Conservation (phyloP, 2,797 vertebrate genomes). For the Mus minutoides region DNA sequence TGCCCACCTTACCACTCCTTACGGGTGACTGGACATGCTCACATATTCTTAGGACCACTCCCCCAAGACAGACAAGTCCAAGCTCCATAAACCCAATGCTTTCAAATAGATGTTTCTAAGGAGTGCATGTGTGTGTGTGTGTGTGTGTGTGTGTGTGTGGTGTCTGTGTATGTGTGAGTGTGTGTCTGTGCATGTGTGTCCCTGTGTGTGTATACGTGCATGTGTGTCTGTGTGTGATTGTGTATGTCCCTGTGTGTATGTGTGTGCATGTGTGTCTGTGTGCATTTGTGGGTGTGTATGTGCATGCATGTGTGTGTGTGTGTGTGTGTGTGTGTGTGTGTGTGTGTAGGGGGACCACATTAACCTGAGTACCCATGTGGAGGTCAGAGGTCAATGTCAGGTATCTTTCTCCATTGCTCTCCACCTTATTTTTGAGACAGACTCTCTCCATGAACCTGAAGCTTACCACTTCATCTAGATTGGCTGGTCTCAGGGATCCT, state of each 20-base stretch:
- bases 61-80: background rate
- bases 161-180: background rate
- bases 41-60: background rate
- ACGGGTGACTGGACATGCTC: background rate
- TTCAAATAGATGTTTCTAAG: background rate
- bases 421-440: background rate
- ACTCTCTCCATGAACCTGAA: background rate
- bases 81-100: background rate
- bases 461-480: background rate
- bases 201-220: too few relatives aligned
- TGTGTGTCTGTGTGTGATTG: too few relatives aligned
- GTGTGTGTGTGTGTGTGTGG: background rate
- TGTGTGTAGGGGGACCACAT: too few relatives aligned
- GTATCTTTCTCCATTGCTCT: background rate
- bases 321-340: too few relatives aligned
- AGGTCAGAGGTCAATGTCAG: background rate
- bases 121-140: background rate
- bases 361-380: background rate
- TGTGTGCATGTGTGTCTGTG: background rate
- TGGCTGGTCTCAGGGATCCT: background rate
- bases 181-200: background rate
- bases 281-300: too few relatives aligned
- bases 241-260: background rate
- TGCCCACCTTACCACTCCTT: too few relatives aligned
- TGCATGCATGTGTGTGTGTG: fast-evolving